Conservation (phyloP, 64 coral and sea anemone species). For the Platygyra sinensis region DNA sequence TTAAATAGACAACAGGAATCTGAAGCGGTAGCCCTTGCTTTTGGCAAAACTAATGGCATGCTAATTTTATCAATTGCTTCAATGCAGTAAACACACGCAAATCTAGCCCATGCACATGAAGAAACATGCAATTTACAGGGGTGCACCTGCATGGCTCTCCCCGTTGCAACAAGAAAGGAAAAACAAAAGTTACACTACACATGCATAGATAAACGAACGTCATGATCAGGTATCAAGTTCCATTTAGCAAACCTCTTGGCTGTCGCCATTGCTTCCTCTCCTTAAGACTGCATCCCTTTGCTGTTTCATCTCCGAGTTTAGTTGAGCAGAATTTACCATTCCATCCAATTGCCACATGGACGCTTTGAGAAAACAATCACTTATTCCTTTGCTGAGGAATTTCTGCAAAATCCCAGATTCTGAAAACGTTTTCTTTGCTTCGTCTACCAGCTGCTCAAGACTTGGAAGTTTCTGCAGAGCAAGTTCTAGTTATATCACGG, state of each 20-base stretch:
- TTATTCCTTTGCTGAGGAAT: slow-evolving; percentile 22
- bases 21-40: too few relatives aligned
- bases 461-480: slow-evolving; percentile 11
- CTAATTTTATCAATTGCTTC: too few relatives aligned
- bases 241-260: slow-evolving; percentile 2
- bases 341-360: slow-evolving; percentile 8
- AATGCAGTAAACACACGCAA: too few relatives aligned
- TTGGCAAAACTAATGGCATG: too few relatives aligned
- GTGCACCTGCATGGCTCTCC: too few relatives aligned
- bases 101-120: too few relatives aligned
- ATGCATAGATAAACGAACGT: too few relatives aligned
- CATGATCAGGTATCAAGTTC: not conserved
- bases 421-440: slow-evolving; percentile 21
- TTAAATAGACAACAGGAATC: too few relatives aligned
- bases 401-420: slow-evolving; percentile 4
- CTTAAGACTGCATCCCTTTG: slow-evolving; percentile 10
- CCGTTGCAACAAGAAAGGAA: too few relatives aligned
- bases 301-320: slow-evolving; percentile 7
- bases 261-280: not conserved
- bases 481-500: too few relatives aligned
- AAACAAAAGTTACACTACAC: too few relatives aligned
- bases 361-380: slow-evolving; percentile 53
- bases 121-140: too few relatives aligned
- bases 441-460: slow-evolving; percentile 36
- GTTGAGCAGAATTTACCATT: not conserved